Base-by-base conservation (phyloP, 2,888 invertebrate species). In the Silvanus unidentatus region DNA sequence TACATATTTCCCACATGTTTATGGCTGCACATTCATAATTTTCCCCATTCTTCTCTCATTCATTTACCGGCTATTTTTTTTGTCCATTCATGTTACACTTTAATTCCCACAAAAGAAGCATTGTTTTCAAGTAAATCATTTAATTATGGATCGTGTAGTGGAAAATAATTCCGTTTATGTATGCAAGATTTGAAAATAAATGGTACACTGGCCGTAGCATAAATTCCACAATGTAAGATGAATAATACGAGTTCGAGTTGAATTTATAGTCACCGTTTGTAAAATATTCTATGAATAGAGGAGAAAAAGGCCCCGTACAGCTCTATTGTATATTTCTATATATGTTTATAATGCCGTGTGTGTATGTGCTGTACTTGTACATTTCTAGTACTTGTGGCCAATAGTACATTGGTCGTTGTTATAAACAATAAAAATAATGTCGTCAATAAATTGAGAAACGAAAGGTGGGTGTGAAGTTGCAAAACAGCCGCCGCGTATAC, bases 391-490 rank as follows among this genome's bases (percentile, higher is more conserved):
- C 49, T 48, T 50, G 40, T 42, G 49, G 44, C 43, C 40, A 38
- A 46, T 51, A 58, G 54, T 16, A n/a, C 32, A 12, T 12, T 32
- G 15, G 9, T 3, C 60, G 62, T 62, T 55, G 62, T 61, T 62
- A 55, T 58, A 59, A 64, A 65, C 62, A 63, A 63, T 64, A 64
- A 65, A 63, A 65, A 65, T 56, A 52, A 50, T 48, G 44, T 47
- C 52, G 57, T 47, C 50, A 56, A 57, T 61, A 64, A 62, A 60
- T 60, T 53, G 43, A 46, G 45, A 48, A 44, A 43, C 45, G 42
- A 51, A 43, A 50, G 49, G 64, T 63, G 58, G 60, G 62, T 59
- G 66, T 62, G 60, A 66, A 63, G 65, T 62, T 61, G 65, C 60
- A 57, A 62, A 64, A 63, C 62, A 55, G 62, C 61, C 57, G 59